Evolutionary conservation across 1,140 invertebrate genomes (phyloP).

Genomic region (Musca domestica): DNA sequence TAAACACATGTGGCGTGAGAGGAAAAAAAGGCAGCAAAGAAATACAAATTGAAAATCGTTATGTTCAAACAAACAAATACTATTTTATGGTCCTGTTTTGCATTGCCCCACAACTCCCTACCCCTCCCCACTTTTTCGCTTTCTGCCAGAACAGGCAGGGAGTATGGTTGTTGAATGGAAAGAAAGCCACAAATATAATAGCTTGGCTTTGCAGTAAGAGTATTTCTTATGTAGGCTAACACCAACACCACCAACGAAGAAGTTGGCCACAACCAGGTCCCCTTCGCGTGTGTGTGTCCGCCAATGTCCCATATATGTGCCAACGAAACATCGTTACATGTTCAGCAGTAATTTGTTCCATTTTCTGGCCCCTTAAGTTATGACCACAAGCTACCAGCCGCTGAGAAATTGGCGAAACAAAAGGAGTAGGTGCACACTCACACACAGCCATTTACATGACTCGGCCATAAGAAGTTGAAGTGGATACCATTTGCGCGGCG

Average conservation of each 20-base stretch:
- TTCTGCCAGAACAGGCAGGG: background rate
- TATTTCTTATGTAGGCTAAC: no score
- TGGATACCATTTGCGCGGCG: no score
- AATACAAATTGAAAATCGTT: slow-evolving; percentile 11
- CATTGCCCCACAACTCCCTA: no score
- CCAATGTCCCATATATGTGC: background rate
- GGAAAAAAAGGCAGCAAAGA: background rate
- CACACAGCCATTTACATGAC: no score
- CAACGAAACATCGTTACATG: background rate
- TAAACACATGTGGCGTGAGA: background rate
- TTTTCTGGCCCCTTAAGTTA: background rate
- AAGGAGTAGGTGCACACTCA: no score
- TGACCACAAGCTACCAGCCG: background rate
- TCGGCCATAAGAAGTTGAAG: no score
- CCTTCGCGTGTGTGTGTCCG: no score
- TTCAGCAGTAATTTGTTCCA: slow-evolving; percentile 14
- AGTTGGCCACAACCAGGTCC: no score
- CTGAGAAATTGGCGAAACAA: no score
- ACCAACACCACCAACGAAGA: no score
- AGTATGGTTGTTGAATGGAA: background rate
- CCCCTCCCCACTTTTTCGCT: no score
- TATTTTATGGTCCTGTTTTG: no score
- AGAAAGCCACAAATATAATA: background rate
- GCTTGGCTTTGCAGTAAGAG: background rate
- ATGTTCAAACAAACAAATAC: background rate